These are phyloP conservation scores for Dreissena rostriformis DNA, from an alignment of 1,140 invertebrate species.

Conservation along the genomic window DNA sequence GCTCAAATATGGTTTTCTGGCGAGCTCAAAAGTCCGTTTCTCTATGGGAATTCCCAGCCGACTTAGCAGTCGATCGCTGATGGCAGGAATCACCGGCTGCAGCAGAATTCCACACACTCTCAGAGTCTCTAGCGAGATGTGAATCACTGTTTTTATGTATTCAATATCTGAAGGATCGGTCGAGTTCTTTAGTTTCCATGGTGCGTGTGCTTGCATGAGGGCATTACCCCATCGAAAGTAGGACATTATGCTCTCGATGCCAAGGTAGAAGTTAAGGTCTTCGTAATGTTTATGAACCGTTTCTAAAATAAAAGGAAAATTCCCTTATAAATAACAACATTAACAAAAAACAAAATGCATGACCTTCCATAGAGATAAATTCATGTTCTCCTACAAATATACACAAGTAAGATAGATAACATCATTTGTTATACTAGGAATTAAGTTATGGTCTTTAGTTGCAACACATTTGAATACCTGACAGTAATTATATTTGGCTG, in stretches of 20 bases:
- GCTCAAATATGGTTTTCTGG: slow-evolving; percentile 40
- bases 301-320: slow-evolving; percentile 69
- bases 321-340: background rate
- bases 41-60: slow-evolving; percentile 75
- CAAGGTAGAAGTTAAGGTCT: slow-evolving; percentile 92
- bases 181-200: slow-evolving; percentile 91
- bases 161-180: slow-evolving; percentile 69
- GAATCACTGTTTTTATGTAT: slow-evolving; percentile 88
- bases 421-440: too few species aligned
- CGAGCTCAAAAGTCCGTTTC: slow-evolving; percentile 56
- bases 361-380: too few species aligned
- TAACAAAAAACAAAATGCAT: too few species aligned
- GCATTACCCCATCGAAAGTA: slow-evolving; percentile 90
- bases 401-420: too few species aligned
- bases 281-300: slow-evolving; percentile 85
- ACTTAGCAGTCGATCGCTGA: slow-evolving; percentile 85
- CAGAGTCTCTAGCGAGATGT: slow-evolving; percentile 91
- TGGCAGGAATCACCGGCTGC: slow-evolving; percentile 90
- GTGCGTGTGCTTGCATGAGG: slow-evolving; percentile 92
- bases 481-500: too few species aligned
- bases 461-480: too few species aligned
- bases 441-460: too few species aligned
- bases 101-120: slow-evolving; percentile 77
- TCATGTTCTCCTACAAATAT: too few species aligned
- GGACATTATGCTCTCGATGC: slow-evolving; percentile 89